Percentiles rank a stretch among this genome's conserved stretches.
Conservation (phyloP, 2,888 invertebrate species). For the Corbicula japonica region DNA sequence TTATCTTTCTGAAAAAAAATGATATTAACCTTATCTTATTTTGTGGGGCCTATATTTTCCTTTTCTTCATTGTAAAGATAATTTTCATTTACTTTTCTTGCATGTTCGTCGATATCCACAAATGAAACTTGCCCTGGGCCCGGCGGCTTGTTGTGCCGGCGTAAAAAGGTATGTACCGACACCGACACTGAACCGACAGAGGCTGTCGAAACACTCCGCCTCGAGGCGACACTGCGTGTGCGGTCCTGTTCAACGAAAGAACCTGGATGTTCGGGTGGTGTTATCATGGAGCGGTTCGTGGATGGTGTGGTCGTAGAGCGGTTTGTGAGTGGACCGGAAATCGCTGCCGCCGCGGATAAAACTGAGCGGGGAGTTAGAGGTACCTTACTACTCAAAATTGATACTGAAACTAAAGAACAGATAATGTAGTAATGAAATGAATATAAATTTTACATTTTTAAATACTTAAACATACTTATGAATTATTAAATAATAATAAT, state of each 20-base stretch:
- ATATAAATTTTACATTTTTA: too few relatives aligned
- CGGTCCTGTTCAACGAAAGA: constrained; percentile 21
- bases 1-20: too few relatives aligned
- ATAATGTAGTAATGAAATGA: too few relatives aligned
- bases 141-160: background rate
- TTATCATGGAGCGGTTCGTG: constrained; percentile 10
- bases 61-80: too few relatives aligned
- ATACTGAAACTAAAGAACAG: too few relatives aligned
- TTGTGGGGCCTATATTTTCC: too few relatives aligned
- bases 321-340: constrained; percentile 7
- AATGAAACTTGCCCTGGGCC: constrained; percentile 20
- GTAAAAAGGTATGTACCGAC: constrained; percentile 16
- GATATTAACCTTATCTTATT: too few relatives aligned
- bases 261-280: constrained; percentile 15
- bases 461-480: too few relatives aligned
- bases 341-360: background rate
- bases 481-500: too few relatives aligned
- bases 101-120: constrained; percentile 33
- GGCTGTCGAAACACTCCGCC: constrained; percentile 2
- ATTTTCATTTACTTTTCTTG: constrained; percentile 41
- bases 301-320: constrained; percentile 11
- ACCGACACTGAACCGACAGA: constrained; percentile 23
- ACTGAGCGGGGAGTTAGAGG: constrained; percentile 28
- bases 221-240: constrained; percentile 2
- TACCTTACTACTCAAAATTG: background rate